These are phyloP conservation scores for Lampris incognitus DNA, from an alignment of 2,113 vertebrate genomes.

Conservation along the genomic window DNA sequence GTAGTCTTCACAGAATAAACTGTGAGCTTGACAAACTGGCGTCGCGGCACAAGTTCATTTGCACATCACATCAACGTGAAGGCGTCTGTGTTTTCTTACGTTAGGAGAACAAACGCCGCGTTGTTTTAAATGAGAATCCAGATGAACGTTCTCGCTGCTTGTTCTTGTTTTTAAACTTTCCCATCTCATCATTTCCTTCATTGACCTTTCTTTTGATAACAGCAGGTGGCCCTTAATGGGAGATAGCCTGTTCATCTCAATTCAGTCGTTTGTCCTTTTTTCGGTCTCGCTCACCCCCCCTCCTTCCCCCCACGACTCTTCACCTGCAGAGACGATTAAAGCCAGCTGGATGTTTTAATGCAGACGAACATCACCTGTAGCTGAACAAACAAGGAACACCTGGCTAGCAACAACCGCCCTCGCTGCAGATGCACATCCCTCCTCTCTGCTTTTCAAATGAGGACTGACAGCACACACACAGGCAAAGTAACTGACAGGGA, in stretches of 20 bases:
- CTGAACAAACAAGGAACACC: slow-evolving; percentile 78
- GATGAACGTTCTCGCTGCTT: slow-evolving; percentile 1
- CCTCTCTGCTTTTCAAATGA: slow-evolving; percentile 25
- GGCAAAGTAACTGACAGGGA: background rate
- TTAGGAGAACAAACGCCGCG: background rate
- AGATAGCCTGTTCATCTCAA: background rate
- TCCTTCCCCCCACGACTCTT: slow-evolving; percentile 42
- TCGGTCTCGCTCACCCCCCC: background rate
- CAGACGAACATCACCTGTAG: slow-evolving; percentile 73
- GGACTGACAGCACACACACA: slow-evolving; percentile 27
- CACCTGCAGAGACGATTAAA: slow-evolving; percentile 68
- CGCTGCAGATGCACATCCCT: slow-evolving; percentile 39
- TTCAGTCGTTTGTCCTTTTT: background rate
- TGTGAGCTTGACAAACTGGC: slow-evolving; percentile 27
- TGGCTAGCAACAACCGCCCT: slow-evolving; percentile 74
- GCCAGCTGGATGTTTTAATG: slow-evolving; percentile 72
- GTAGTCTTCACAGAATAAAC: slow-evolving; percentile 38
- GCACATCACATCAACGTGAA: slow-evolving; percentile 30
- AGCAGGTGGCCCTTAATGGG: background rate
- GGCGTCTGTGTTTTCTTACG: slow-evolving; percentile 26
- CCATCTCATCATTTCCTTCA: slow-evolving; percentile 15
- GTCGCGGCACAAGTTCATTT: slow-evolving; percentile 40
- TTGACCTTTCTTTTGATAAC: slow-evolving; percentile 1
- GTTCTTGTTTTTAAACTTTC: slow-evolving; percentile 15
- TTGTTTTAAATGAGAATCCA: background rate